Base-by-base conservation (phyloP, 2,113 vertebrate genomes). In the Hymenochirus boettgeri region DNA sequence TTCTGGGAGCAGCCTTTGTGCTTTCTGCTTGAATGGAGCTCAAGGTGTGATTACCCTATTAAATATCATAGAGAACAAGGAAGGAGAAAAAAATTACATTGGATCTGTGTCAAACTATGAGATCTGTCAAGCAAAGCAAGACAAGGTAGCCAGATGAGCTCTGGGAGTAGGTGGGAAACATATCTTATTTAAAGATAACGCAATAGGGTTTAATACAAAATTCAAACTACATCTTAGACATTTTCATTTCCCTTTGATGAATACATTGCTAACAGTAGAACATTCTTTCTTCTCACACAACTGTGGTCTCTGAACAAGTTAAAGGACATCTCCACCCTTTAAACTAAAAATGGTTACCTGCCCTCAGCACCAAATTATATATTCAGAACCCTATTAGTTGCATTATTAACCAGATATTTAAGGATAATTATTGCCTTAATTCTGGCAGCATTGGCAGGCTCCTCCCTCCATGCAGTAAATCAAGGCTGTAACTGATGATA, bases 11-110 rank as follows among this genome's bases (percentile, higher is more conserved):
- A 35, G 42, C 37, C 18, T 74, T 52, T 57, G 71, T 74, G 74
- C 77, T 80, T 80, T 54, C 74, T 76, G 74, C 75, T 62, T 76
- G 74, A 77, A 71, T 61, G 66, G 57, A 35, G 71, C 66, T 35
- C 42, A 69, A 73, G 71, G 74, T 73, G 61, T 77, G 69, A 82
- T 79, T 82, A 82, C 70, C 66, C 69, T 79, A 80, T 82, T 80
- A 82, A 77, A 72, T 31, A 33, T 39, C 22, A 53, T 63, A 54
- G 19, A 8, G 52, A 63, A 54, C 13, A 5, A 62, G 8, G 8
- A 19, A 42, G 19, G 23, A 26, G n/a, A n/a, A n/a, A n/a, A n/a
- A 53, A 23, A 62, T 10, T 10, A 29, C 25, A 23, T 12, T 27
- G 46, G 26, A 51, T 35, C 22, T 5, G 61, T 21, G 33, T 27